Conservation (phyloP, 2,888 invertebrate species). For the Slavum lentiscoides region DNA sequence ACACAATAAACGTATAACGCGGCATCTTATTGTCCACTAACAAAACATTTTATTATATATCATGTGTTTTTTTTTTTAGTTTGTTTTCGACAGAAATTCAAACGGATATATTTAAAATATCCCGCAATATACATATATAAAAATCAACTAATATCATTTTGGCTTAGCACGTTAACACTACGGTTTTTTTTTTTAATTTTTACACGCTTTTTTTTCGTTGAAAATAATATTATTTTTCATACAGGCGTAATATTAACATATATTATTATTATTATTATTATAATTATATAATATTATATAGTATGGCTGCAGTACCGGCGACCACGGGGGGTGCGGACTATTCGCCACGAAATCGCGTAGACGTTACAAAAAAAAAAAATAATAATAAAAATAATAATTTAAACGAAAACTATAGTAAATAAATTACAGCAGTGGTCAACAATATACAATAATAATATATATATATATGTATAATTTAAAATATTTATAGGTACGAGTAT, state of each 20-base stretch:
- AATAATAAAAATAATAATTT: conserved; percentile 27
- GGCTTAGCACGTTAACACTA: conserved; percentile 49
- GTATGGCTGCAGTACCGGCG: no score
- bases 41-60: conserved; percentile 43
- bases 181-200: conserved; percentile 18
- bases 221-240: conserved; percentile 38
- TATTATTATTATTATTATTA: neutral
- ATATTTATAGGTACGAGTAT: conserved; percentile 33
- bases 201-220: conserved; percentile 12
- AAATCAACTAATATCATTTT: conserved; percentile 48
- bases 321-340: no score
- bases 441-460: conserved; percentile 39
- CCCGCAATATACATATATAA: conserved; percentile 21
- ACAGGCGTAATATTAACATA: neutral
- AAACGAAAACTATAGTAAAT: conserved; percentile 30
- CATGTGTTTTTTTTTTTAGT: conserved; percentile 10
- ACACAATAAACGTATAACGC: no score
- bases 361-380: no score
- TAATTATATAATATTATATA: no score
- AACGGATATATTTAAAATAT: conserved; percentile 9
- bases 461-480: conserved; percentile 19
- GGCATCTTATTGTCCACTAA: conserved; percentile 32
- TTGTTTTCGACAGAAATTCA: neutral
- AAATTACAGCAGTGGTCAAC: conserved; percentile 24
- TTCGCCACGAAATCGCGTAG: no score